Percentiles rank a stretch among this genome's conserved stretches.
phyloP scores from a whole-genome alignment of 30 jellyfish, hydroid and myxozoan genomes.

The Hydractinia echinata region DNA sequence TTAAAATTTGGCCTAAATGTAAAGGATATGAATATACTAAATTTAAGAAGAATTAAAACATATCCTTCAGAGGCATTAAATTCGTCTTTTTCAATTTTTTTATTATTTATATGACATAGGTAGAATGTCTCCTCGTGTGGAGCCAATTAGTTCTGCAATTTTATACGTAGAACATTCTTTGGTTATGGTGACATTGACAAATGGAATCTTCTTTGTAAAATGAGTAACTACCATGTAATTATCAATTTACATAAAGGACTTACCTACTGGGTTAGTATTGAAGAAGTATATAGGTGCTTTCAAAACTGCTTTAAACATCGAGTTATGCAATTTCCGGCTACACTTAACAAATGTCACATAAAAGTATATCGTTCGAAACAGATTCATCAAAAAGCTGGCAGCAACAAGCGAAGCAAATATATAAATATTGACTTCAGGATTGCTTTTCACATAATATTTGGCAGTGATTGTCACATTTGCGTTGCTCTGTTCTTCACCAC shows the following conservation, averaged over 20 bases:
- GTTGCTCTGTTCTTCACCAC: background rate
- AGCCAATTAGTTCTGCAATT: no score
- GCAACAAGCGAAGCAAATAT: background rate
- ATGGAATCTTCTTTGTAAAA: no score
- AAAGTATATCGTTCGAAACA: background rate
- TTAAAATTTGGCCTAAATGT: slow-evolving; percentile 53
- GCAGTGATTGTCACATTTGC: background rate
- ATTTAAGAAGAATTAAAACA: no score
- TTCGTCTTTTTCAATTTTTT: no score
- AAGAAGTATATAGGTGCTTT: slow-evolving; percentile 10
- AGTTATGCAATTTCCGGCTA: background rate
- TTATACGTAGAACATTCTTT: no score
- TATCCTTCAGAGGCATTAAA: no score
- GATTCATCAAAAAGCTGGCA: background rate
- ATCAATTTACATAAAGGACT: background rate
- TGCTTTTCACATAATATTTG: background rate
- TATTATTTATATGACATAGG: no score
- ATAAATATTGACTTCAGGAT: background rate
- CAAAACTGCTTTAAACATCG: background rate
- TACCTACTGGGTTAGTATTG: slow-evolving; percentile 7
- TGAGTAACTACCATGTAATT: no score
- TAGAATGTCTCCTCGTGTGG: no score
- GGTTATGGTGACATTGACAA: no score
- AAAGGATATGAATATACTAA: no score
- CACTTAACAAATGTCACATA: background rate